These are phyloP conservation scores for Hemibagrus guttatus DNA, from an alignment of 2,797 vertebrate species.

Conservation along the genomic window DNA sequence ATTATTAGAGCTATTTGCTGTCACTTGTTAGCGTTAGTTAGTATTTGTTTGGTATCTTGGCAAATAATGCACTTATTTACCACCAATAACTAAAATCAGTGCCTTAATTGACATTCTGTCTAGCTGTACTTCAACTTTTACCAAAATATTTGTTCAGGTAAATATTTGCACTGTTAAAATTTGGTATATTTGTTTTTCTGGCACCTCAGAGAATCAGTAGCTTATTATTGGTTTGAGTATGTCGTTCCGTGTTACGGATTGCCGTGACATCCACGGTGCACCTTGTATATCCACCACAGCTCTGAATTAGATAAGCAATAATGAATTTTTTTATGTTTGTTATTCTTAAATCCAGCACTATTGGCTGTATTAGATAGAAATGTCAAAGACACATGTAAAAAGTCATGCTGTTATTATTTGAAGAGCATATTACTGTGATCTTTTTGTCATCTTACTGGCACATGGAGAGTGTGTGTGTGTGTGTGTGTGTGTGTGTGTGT, in stretches of 20 bases:
- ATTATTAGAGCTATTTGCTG: background rate
- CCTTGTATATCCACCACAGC: background rate
- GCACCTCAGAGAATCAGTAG: background rate
- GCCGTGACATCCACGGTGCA: background rate
- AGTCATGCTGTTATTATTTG: background rate
- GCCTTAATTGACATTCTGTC: background rate
- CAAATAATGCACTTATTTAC: background rate
- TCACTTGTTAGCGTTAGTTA: background rate
- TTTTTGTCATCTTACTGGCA: background rate
- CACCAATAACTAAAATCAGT: background rate
- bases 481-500: background rate
- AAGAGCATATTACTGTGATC: background rate
- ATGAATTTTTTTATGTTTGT: no score
- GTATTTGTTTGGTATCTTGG: background rate
- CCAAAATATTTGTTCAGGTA: background rate
- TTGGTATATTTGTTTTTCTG: background rate
- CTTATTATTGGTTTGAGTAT: background rate
- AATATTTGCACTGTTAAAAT: background rate
- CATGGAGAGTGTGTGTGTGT: background rate
- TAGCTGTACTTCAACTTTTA: background rate
- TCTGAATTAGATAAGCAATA: background rate
- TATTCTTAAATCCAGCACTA: background rate
- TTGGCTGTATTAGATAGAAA: background rate
- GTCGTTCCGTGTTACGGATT: background rate
- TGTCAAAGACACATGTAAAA: background rate